phyloP scores from a whole-genome alignment of 1,140 invertebrate species.

The Drosophila auraria region DNA sequence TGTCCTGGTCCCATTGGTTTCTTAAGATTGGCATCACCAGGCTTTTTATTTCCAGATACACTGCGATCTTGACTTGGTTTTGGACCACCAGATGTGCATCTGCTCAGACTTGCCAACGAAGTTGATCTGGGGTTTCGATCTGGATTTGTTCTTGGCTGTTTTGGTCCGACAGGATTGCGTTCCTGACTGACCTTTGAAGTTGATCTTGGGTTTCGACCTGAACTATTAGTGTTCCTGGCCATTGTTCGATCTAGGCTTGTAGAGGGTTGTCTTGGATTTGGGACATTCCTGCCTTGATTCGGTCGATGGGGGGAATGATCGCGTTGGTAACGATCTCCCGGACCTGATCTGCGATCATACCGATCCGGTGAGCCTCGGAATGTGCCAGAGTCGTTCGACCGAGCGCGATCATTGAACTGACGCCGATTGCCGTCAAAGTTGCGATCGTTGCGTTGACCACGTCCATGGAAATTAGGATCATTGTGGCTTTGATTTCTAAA shows the following conservation, averaged over 20 bases:
- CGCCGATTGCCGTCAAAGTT: slow-evolving; percentile 4
- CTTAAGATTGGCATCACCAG: neutral
- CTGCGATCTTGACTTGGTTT: slow-evolving; percentile 7
- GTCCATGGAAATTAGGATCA: slow-evolving; percentile 23
- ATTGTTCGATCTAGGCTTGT: slow-evolving; percentile 4
- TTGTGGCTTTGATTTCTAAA: neutral
- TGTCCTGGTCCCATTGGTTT: neutral
- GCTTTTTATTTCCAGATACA: neutral
- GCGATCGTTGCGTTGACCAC: slow-evolving; percentile 6
- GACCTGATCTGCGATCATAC: neutral
- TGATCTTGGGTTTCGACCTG: neutral
- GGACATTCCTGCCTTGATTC: neutral
- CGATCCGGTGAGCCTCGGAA: slow-evolving; percentile 7
- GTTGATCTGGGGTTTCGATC: neutral
- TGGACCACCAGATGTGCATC: neutral
- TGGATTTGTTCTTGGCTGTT: neutral
- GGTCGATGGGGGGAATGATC: neutral
- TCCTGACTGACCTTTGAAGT: neutral
- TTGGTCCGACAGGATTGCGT: neutral
- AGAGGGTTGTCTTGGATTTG: neutral
- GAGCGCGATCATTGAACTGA: slow-evolving; percentile 8
- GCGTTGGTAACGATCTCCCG: slow-evolving; percentile 1
- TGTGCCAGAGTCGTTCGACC: slow-evolving; percentile 12
- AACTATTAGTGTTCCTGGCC: neutral
- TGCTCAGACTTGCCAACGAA: slow-evolving; percentile 2